Evolutionary conservation across 2,797 vertebrate species (phyloP), one percentile per base, ranked within the genome.

Genomic region (Melanitta fusca): DNA sequence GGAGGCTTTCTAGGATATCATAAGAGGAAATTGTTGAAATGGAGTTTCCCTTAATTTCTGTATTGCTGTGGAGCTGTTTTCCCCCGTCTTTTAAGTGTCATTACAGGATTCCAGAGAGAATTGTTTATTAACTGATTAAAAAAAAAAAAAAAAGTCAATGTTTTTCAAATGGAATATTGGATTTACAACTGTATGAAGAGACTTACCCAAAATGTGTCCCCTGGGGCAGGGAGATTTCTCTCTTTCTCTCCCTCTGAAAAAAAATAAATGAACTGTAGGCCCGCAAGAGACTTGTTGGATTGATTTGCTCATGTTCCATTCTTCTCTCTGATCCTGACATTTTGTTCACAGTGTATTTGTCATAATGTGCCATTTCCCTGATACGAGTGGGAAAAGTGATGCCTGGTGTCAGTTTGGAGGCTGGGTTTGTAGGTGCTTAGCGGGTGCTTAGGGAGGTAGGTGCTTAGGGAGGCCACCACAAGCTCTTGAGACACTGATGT

Each of bases 1-100:
- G 65, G 39, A 84, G 65, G 41, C 54, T 89, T 80, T 8, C n/a
- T n/a, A 47, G 73, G 73, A 80, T 84, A 80, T 69, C 45, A n/a
- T 8, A 19, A 94, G 32, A 38, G 38, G 28, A 85, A 43, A 74
- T 49, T 36, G 47, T 41, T 61, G 56, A 88, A 85, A 80, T 73
- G 51, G 60, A 80, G 61, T 82, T 89, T 86, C 80, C 7, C 70
- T 71, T 43, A 47, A 38, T 78, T 88, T 94, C 75, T 32, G 21
- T 66, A 53, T 78, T 88, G 47, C 30, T 39, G 27, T 39, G 30
- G 27, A 62, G 11, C 41, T 82, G n/a, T 53, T 94, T 84, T 34
- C 47, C 61, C n/a, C 45, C 38, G 30, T 11, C 27, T 85, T 84
- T 72, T 25, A 70, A 73, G 51, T 38, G 75, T 70, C 91, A 78